phyloP scores from a whole-genome alignment of 2,113 vertebrate genomes.

The Gavialis gangeticus region DNA sequence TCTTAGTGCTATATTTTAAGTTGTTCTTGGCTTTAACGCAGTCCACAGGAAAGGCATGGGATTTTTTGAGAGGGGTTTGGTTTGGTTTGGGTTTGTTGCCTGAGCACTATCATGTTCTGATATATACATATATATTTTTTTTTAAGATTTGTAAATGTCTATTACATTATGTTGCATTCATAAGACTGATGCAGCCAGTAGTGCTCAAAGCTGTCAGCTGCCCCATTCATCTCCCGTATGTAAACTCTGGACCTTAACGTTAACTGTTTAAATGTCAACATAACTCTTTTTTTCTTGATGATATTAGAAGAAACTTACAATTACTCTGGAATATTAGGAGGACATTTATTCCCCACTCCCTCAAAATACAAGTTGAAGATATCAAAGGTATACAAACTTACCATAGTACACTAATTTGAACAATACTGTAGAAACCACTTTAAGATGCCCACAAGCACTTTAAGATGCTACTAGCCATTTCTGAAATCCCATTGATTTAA shows the following conservation, averaged over 20 bases:
- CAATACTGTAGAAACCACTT: neutral
- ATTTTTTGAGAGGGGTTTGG: no score
- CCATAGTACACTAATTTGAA: neutral
- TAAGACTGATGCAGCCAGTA: neutral
- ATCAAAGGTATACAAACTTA: neutral
- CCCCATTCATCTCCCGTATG: neutral
- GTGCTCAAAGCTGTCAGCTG: neutral
- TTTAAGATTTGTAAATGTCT: no score
- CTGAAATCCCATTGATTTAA: no score
- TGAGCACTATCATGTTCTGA: no score
- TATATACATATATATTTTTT: no score
- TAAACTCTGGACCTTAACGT: neutral
- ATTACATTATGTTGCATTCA: neutral
- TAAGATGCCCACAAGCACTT: no score
- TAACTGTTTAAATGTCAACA: neutral
- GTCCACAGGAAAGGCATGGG: no score
- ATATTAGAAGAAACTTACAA: neutral
- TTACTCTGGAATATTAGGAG: neutral
- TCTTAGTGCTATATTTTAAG: accelerated
- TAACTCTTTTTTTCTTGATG: accelerated
- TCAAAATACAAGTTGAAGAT: neutral
- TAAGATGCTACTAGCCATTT: no score
- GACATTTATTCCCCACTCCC: neutral
- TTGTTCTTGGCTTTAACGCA: neutral
- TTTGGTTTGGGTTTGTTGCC: no score